These are phyloP conservation scores for Acanthiza pusilla DNA, from an alignment of 2,797 vertebrate genomes.

Conservation along the genomic window DNA sequence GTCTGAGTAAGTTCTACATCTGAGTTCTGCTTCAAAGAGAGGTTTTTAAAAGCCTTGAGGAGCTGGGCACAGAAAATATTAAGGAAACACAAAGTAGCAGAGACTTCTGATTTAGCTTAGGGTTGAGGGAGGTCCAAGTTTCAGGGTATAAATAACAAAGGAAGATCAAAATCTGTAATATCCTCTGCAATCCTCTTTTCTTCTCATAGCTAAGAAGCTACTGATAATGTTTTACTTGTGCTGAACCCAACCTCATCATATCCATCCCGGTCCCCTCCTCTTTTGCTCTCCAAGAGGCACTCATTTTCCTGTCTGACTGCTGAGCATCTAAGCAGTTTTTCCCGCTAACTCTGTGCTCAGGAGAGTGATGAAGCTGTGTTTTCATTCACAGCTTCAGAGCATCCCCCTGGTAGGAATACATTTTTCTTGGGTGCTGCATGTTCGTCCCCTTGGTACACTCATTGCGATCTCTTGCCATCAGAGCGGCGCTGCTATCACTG, in stretches of 20 bases:
- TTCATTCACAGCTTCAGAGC: not conserved
- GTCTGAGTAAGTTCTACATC: not conserved
- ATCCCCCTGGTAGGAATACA: not conserved
- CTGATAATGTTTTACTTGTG: not conserved
- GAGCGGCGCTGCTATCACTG: not conserved
- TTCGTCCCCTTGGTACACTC: fast-evolving
- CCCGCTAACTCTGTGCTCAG: not conserved
- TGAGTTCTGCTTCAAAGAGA: not conserved
- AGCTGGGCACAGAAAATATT: not conserved
- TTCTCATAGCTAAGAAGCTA: not conserved
- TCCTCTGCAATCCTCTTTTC: not conserved
- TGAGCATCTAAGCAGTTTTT: not conserved
- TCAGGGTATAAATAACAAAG: not conserved
- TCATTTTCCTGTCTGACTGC: not conserved
- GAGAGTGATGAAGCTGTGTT: not conserved
- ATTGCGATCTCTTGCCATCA: not conserved
- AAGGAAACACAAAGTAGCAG: not conserved
- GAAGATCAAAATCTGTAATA: not conserved
- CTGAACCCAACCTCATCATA: not conserved
- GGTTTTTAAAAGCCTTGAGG: not conserved
- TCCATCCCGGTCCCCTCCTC: not conserved
- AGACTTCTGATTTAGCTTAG: not conserved
- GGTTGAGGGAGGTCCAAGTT: not conserved
- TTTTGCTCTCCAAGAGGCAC: not conserved
- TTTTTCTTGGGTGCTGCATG: not conserved